Evolutionary conservation across 2,888 invertebrate species (phyloP).

Genomic region (Lysandra coridon): DNA sequence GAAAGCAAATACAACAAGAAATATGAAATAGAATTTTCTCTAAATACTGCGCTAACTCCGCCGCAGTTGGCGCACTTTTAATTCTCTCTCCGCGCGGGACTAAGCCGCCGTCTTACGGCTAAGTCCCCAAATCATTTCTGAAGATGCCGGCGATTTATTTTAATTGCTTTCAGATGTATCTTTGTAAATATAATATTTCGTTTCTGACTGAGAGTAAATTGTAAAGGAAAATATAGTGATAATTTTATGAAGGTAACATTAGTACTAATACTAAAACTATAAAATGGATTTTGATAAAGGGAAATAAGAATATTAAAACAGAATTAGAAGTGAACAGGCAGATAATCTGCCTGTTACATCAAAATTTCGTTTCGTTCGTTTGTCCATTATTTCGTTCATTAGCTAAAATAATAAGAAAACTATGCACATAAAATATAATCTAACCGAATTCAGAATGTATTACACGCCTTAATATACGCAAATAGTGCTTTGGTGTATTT

Average conservation of each 20-base stretch:
- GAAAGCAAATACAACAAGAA: not conserved
- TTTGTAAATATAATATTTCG: conserved; percentile 25
- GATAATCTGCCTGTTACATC: too few species aligned
- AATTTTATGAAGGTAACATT: not conserved
- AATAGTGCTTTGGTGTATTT: not conserved
- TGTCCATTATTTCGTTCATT: not conserved
- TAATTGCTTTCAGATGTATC: conserved; percentile 25
- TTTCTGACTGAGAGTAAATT: not conserved
- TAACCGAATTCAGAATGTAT: not conserved
- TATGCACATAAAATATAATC: not conserved
- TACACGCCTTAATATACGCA: not conserved
- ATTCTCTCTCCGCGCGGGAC: not conserved
- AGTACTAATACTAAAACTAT: not conserved
- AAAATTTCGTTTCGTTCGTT: too few species aligned
- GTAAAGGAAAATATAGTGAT: not conserved
- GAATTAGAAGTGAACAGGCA: too few species aligned
- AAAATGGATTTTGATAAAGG: not conserved
- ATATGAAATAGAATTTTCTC: conserved; percentile 15
- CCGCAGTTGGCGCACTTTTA: conserved; percentile 1
- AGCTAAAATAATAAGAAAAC: not conserved
- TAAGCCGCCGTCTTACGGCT: conserved; percentile 24
- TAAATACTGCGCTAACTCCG: conserved; percentile 13
- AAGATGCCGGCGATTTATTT: conserved; percentile 26
- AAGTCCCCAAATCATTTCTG: conserved; percentile 19
- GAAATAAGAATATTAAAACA: not conserved